Conservation (phyloP, 2,113 vertebrate species). For the Mugil cephalus region DNA sequence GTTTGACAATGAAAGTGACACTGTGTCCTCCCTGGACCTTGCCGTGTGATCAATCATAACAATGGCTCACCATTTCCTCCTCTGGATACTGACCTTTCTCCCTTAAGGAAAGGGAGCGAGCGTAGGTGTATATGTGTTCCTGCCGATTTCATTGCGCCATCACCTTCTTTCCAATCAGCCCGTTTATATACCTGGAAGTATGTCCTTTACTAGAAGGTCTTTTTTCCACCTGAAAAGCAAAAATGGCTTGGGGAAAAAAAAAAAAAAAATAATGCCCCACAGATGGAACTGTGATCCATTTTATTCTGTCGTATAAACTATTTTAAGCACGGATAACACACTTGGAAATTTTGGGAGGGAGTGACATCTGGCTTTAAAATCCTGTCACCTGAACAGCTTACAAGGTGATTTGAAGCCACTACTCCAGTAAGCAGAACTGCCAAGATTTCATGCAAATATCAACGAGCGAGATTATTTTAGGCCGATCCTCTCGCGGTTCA, state of each 20-base stretch:
- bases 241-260: constrained; percentile 15
- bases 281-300: constrained; percentile 17
- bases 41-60: constrained; percentile 82
- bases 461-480: constrained; percentile 51
- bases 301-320: constrained; percentile 32
- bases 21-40: constrained; percentile 77
- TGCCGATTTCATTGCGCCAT: constrained; percentile 46
- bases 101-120: constrained; percentile 65
- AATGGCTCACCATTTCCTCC: constrained; percentile 80
- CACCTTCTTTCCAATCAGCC: constrained; percentile 66
- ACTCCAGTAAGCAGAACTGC: constrained; percentile 43
- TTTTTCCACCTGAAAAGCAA: constrained; percentile 6
- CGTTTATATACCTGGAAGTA: constrained; percentile 38
- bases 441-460: constrained; percentile 63
- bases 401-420: constrained; percentile 50
- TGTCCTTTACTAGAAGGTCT: constrained; percentile 54
- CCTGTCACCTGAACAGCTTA: constrained; percentile 49
- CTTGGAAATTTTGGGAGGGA: constrained; percentile 3
- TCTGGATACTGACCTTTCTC: constrained; percentile 80
- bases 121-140: constrained; percentile 40
- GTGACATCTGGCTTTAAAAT: constrained; percentile 44
- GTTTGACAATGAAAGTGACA: constrained; percentile 84
- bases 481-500: constrained; percentile 30
- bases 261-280: constrained; percentile 9
- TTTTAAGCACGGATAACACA: constrained; percentile 44